Base-by-base conservation (phyloP, 2,797 vertebrate genomes). In the Alosa sapidissima region DNA sequence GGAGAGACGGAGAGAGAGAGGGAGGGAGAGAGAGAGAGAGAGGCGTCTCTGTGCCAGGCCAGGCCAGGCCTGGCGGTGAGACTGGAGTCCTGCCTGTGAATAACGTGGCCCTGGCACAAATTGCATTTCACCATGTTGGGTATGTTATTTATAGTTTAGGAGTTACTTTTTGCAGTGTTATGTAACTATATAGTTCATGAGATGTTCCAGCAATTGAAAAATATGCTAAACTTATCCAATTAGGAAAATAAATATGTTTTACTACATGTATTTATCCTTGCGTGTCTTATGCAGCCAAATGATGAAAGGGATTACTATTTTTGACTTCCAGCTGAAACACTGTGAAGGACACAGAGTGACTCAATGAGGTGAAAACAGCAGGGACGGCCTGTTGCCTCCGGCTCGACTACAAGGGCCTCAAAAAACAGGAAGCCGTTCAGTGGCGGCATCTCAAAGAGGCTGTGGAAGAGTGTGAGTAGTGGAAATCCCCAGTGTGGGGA, bases 401-500 rank as follows among this genome's bases (percentile, higher is more conserved):
- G 13, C 41, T 52, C 47, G 24, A 14, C 51, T 45, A 65, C 78
- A 55, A 81, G 47, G 33, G 72, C 82, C 82, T 84, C 33, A 78
- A 65, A 88, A 90, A 90, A 89, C 89, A 90, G 89, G 89, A 90
- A 83, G 85, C 51, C 16, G 62, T 55, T 83, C 28, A 14, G 55
- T 75, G 75, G 82, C 68, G 47, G 55, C 81, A 58, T 65, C 85
- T 81, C 45, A 41, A 21, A 58, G 51, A 60, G 16, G 28, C n/a
- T 62, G 78, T 58, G 33, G 55, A 19, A 48, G 52, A 49, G 81
- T 19, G 19, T 54, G 60, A 33, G 85, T 19, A 24, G 55, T 84
- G 87, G 87, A 87, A 88, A 87, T 88, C 86, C 87, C 88, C 82
- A 28, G 52, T 78, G 9, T 72, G 85, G 82, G 21, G 36, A 82